These are phyloP conservation scores for Cephus rjabovi DNA, from an alignment of 2,888 invertebrate species.

Conservation along the genomic window DNA sequence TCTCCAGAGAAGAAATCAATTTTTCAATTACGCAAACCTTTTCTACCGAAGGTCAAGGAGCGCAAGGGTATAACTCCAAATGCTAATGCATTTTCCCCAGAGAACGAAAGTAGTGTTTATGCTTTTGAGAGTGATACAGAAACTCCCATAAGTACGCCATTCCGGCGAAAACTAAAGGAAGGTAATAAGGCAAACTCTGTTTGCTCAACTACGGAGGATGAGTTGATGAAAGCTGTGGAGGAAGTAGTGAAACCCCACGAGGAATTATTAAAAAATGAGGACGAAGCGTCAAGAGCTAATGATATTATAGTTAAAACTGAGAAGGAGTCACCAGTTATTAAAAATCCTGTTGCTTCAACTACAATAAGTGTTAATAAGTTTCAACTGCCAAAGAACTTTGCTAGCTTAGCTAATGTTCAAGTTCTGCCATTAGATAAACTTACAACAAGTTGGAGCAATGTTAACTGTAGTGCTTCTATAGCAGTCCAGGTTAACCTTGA, in stretches of 20 bases:
- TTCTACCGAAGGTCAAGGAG: conserved; percentile 71
- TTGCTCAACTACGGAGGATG: conserved; percentile 63
- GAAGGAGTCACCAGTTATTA: conserved; percentile 30
- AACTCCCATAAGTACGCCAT: conserved; percentile 71
- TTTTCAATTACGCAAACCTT: conserved; percentile 69
- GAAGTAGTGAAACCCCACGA: conserved; percentile 19
- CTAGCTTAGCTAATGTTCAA: conserved; percentile 54
- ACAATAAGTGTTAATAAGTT: conserved; percentile 40
- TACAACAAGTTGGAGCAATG: conserved; percentile 60
- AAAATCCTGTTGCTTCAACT: conserved; percentile 19
- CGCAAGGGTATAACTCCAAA: conserved; percentile 65
- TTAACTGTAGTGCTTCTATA: conserved; percentile 68
- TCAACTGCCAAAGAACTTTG: conserved; percentile 56
- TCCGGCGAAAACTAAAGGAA: conserved; percentile 64
- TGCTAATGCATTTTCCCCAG: conserved; percentile 74
- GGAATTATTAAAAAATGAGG: not conserved
- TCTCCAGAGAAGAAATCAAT: conserved; percentile 50
- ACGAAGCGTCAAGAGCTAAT: not conserved
- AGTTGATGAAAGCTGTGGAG: conserved; percentile 60
- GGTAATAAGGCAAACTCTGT: conserved; percentile 29
- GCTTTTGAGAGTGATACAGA: conserved; percentile 79
- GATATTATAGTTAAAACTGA: conserved; percentile 16
- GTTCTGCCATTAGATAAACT: conserved; percentile 59
- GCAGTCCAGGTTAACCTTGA: conserved; percentile 71
- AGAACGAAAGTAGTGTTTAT: conserved; percentile 78